Conservation (phyloP, 1,140 invertebrate genomes). For the Chrysoperla carnea region DNA sequence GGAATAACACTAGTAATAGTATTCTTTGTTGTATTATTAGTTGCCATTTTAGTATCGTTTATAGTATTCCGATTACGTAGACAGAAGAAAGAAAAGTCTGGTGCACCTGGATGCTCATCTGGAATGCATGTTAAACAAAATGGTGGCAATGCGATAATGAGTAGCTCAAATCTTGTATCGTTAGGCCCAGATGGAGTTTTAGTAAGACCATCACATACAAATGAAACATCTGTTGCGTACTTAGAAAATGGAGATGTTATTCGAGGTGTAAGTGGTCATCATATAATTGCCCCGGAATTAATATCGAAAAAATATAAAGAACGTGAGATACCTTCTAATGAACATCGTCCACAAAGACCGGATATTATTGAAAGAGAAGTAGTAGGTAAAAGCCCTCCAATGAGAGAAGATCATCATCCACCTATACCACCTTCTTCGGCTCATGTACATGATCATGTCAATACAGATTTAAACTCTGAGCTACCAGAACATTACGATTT, state of each 20-base stretch:
- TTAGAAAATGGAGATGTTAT: constrained; percentile 48
- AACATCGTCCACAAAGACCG: constrained; percentile 58
- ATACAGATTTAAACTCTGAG: constrained; percentile 55
- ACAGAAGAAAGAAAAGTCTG: constrained; percentile 66
- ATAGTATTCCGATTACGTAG: constrained; percentile 71
- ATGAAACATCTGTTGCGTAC: constrained; percentile 37
- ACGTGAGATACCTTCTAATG: constrained; percentile 44
- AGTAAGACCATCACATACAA: constrained; percentile 29
- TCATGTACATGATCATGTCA: constrained; percentile 46
- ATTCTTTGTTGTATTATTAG: constrained; percentile 77
- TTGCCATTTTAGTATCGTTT: constrained; percentile 77
- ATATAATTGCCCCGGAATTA: constrained; percentile 59
- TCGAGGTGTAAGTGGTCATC: constrained; percentile 41
- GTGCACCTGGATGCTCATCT: constrained; percentile 32
- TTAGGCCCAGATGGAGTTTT: constrained; percentile 32
- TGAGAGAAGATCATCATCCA: constrained; percentile 57
- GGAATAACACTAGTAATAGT: constrained; percentile 85
- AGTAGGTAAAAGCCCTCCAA: constrained; percentile 56
- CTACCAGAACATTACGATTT: constrained; percentile 91
- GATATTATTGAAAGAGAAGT: constrained; percentile 88
- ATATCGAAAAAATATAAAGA: constrained; percentile 79
- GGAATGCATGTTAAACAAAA: constrained; percentile 44
- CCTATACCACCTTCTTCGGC: constrained; percentile 44
- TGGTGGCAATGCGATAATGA: constrained; percentile 31
- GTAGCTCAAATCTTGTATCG: constrained; percentile 33